Conservation (phyloP, 2,888 invertebrate genomes). For the Myopa testacea region DNA sequence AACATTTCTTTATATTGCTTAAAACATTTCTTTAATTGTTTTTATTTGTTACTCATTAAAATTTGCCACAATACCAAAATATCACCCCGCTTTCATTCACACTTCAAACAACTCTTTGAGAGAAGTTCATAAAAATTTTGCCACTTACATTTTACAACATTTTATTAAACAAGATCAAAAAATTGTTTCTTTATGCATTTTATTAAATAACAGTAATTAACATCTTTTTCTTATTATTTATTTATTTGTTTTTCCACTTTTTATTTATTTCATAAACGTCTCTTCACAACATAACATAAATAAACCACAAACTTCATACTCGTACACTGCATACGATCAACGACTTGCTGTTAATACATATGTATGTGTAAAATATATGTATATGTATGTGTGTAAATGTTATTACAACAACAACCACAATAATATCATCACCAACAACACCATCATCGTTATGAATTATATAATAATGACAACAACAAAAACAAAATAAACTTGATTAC, state of each 20-base stretch:
- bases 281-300: not conserved
- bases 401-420: no score
- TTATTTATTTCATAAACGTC: slow-evolving; percentile 38
- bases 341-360: not conserved
- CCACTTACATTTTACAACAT: not conserved
- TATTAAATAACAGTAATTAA: not conserved
- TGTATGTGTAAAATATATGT: slow-evolving; percentile 1
- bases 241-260: slow-evolving; percentile 31
- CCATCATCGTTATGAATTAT: no score
- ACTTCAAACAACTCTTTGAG: not conserved
- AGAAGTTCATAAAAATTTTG: not conserved
- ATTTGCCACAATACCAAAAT: no score
- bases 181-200: not conserved
- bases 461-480: slow-evolving; percentile 8
- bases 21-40: no score
- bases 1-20: no score
- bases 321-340: not conserved
- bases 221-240: slow-evolving; percentile 18
- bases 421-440: no score
- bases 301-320: not conserved
- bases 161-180: not conserved
- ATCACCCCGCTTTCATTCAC: no score
- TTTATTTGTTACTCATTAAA: no score
- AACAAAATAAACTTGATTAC: slow-evolving; percentile 6
- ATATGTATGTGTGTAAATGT: slow-evolving; percentile 2